Conservation (phyloP, 1,140 invertebrate genomes). For the Atta cephalotes region DNA sequence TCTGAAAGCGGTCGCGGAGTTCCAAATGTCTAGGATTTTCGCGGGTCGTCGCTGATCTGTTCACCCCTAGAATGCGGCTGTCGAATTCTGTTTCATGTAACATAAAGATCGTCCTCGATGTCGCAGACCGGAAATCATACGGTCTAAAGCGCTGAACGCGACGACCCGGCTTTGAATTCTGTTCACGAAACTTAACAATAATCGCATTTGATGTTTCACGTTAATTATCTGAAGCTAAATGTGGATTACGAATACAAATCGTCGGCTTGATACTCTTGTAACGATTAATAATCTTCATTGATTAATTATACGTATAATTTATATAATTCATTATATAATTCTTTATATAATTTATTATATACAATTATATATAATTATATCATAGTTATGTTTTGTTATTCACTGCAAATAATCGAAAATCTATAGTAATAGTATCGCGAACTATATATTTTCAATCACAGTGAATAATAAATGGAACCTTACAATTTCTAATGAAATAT, state of each 20-base stretch:
- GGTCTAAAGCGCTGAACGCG: background rate
- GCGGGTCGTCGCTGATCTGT: background rate
- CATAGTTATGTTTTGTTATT: too few species aligned
- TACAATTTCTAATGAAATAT: too few species aligned
- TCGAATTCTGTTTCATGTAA: constrained; percentile 24
- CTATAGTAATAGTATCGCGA: too few species aligned
- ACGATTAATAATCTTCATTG: background rate
- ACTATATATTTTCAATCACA: too few species aligned
- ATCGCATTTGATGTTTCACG: constrained; percentile 1
- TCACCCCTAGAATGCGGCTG: background rate
- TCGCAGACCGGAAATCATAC: background rate
- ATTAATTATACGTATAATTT: background rate
- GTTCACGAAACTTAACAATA: background rate
- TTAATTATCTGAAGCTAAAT: background rate
- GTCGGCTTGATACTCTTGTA: background rate
- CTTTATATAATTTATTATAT: constrained; percentile 6
- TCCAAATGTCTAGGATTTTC: background rate
- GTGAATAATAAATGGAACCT: too few species aligned
- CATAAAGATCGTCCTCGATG: constrained; percentile 3
- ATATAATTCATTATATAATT: constrained; percentile 19
- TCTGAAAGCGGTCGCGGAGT: constrained; percentile 22
- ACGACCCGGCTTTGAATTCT: background rate
- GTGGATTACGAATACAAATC: background rate
- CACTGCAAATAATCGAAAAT: too few species aligned
- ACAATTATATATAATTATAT: background rate